Conservation (phyloP, 1,140 invertebrate genomes). For the Chymomyza costata region DNA sequence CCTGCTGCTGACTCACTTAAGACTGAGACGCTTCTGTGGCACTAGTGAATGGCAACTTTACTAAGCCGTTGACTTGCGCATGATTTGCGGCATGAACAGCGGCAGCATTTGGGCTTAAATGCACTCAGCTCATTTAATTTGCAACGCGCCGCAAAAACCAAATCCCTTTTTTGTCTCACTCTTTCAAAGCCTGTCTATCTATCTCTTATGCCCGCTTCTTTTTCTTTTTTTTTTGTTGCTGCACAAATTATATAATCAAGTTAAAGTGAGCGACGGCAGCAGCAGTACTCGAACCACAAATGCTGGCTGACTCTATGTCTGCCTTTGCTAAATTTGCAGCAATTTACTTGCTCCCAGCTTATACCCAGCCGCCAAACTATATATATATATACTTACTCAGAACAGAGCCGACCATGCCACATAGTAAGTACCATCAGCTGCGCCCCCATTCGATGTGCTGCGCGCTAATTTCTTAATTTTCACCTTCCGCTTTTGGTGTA, state of each 20-base stretch:
- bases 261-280: conserved; percentile 62
- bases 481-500: conserved; percentile 68
- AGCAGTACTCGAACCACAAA: conserved; percentile 48
- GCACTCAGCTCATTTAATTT: conserved; percentile 70
- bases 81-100: conserved; percentile 48
- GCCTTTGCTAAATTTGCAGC: no score
- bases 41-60: conserved; percentile 14
- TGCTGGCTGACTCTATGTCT: background rate
- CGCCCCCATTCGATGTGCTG: conserved; percentile 21
- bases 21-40: conserved; percentile 31
- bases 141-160: conserved; percentile 39
- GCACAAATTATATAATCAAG: conserved; percentile 70
- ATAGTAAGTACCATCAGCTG: conserved; percentile 4
- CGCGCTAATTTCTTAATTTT: conserved; percentile 74
- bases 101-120: conserved; percentile 50
- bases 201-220: background rate
- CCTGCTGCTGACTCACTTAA: conserved; percentile 55
- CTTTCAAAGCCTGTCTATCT: conserved; percentile 1
- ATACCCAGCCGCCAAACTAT: conserved; percentile 7
- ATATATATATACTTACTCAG: conserved; percentile 7
- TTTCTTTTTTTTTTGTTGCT: conserved; percentile 13
- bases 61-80: conserved; percentile 57
- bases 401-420: conserved; percentile 18
- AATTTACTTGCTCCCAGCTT: background rate
- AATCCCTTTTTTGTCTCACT: background rate